Evolutionary conservation across 1,140 invertebrate genomes (phyloP), one percentile per base, ranked within the genome.

Genomic region (Acromyrmex heyeri): DNA sequence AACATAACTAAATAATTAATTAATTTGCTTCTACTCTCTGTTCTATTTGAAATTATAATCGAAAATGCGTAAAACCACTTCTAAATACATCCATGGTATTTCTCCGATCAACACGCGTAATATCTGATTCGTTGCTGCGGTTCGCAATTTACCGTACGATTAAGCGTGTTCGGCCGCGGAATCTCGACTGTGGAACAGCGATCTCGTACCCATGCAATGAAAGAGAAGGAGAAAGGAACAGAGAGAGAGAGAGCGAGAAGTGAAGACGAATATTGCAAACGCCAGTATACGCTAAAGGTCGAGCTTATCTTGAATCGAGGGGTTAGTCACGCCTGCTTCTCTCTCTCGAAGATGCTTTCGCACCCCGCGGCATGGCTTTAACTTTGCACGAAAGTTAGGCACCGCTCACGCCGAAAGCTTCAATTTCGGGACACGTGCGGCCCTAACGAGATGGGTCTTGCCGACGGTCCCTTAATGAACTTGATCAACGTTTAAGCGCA

Each of bases 311-410:
- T 44, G 62, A 87, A 87, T 87, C 86, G 69, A 34, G 50, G 70
- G 78, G 69, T 72, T 83, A 87, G 86, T 87, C 86, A 87, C 79
- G 86, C 78, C 69, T 76, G 67, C 21, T n/a, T 76, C 8, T 76
- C 27, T 64, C 44, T 76, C 24, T 50, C 27, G 59, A 85, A 64
- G 72, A 77, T 44, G 82, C 62, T 78, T 85, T 85, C 82, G 65
- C 78, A 67, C 78, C 78, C 78, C 50, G 78, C 78, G 78, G 78
- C 78, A 21, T 21, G 64, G 78, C 64, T 70, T 70, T 81, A 81
- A 81, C 78, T 81, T 81, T 18, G 65, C 55, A 81, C 78, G 78
- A 81, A 81, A 81, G 64, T 81, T 81, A 59, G 64, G 18, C 34
- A 70, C 53, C 53, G 78, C 50, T 81, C 78, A 81, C 64, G 64